These are phyloP conservation scores for Clarias pachynema DNA, from an alignment of 2,797 vertebrate genomes.

Conservation along the genomic window DNA sequence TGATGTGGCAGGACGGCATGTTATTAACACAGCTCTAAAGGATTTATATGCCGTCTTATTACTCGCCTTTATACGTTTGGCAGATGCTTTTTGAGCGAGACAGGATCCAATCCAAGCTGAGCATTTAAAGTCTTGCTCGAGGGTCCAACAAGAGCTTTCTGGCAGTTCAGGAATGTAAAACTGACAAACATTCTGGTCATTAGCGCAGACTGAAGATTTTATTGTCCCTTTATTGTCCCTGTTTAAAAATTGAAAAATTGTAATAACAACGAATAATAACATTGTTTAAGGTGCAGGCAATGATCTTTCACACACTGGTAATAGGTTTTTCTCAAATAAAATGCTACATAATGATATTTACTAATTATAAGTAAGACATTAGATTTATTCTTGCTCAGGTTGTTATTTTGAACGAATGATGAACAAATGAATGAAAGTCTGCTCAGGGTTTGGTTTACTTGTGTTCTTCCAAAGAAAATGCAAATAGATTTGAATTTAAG, in stretches of 20 bases:
- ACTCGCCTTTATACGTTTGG: conserved; percentile 19
- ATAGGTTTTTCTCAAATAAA: neutral
- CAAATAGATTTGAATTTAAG: neutral
- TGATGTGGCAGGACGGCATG: conserved; percentile 19
- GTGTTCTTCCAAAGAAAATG: neutral
- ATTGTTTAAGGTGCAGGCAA: neutral
- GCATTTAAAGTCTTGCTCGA: conserved; percentile 1
- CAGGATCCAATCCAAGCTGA: conserved; percentile 1
- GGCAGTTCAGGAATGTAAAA: conserved; percentile 6
- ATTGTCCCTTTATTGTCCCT: neutral
- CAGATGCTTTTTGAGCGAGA: conserved; percentile 6
- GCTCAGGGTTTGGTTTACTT: neutral
- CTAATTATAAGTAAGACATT: neutral
- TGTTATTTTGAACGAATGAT: neutral
- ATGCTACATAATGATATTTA: neutral
- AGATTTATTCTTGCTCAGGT: neutral
- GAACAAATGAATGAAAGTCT: neutral
- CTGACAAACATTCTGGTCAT: neutral
- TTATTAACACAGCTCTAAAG: conserved; percentile 1
- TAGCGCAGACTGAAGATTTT: neutral
- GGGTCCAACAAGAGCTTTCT: neutral
- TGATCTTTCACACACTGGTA: neutral
- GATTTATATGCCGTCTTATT: conserved; percentile 28
- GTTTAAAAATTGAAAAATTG: neutral
- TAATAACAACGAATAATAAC: neutral